These are phyloP conservation scores for Cydia splendana DNA, from an alignment of 1,140 invertebrate species.

Conservation along the genomic window DNA sequence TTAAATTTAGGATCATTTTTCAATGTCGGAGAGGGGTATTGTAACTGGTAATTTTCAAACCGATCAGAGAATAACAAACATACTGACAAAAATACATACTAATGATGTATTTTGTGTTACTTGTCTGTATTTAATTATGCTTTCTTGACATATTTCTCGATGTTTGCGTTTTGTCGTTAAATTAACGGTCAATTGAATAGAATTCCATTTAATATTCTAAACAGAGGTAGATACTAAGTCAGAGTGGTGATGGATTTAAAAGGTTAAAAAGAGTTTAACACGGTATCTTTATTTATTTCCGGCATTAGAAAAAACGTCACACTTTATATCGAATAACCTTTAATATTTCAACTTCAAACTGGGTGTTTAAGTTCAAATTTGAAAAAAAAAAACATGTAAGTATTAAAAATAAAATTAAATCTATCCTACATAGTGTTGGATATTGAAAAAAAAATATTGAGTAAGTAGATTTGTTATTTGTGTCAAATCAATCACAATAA, in stretches of 20 bases:
- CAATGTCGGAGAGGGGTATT: not conserved
- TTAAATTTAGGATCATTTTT: not conserved
- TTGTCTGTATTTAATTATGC: constrained; percentile 31
- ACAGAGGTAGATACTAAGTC: not conserved
- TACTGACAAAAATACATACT: constrained; percentile 29
- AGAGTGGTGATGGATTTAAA: not conserved
- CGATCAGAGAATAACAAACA: constrained; percentile 26
- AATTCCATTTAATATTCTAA: not conserved
- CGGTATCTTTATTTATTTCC: too few species aligned
- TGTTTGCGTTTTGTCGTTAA: constrained; percentile 17
- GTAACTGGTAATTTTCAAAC: not conserved
- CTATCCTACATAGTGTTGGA: too few species aligned
- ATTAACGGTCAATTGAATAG: constrained; percentile 16
- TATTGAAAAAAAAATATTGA: too few species aligned
- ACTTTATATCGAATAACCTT: too few species aligned
- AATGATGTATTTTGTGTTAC: constrained; percentile 31
- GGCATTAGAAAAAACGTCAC: too few species aligned
- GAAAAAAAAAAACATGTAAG: too few species aligned
- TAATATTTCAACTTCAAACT: too few species aligned
- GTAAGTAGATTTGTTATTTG: too few species aligned
- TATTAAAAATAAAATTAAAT: too few species aligned
- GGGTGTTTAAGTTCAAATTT: too few species aligned
- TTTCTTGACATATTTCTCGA: constrained; percentile 29
- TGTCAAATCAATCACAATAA: too few species aligned
- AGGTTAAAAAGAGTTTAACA: too few species aligned